phyloP scores from a whole-genome alignment of 2,888 invertebrate genomes.

The Lithophane leautieri region DNA sequence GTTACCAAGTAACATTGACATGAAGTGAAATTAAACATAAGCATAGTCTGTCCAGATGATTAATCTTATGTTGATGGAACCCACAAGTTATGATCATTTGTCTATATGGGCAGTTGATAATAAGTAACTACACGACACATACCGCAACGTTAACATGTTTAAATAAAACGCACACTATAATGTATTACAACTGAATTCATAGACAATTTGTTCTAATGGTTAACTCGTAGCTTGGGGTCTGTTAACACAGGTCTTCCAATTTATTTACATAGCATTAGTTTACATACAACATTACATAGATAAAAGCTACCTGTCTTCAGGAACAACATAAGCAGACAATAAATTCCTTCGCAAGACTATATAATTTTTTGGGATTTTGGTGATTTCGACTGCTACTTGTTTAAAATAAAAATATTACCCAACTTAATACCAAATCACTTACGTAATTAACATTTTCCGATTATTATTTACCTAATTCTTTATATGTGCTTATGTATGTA shows the following conservation, averaged over 20 bases:
- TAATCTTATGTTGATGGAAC: constrained; percentile 45
- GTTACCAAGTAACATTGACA: constrained; percentile 80
- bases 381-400: constrained; percentile 47
- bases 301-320: constrained; percentile 57
- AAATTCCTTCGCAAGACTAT: constrained; percentile 38
- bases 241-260: constrained; percentile 62
- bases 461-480: constrained; percentile 67
- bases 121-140: constrained; percentile 38
- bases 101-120: constrained; percentile 32
- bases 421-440: constrained; percentile 68
- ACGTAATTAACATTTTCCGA: constrained; percentile 65
- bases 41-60: constrained; percentile 51
- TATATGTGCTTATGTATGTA: constrained; percentile 77
- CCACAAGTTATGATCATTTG: constrained; percentile 39
- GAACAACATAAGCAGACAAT: constrained; percentile 53
- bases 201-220: constrained; percentile 69
- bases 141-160: constrained; percentile 38
- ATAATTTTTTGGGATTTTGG: constrained; percentile 25
- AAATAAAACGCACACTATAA: constrained; percentile 42
- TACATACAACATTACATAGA: constrained; percentile 66
- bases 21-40: constrained; percentile 73
- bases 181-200: constrained; percentile 52
- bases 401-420: constrained; percentile 55
- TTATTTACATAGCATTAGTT: constrained; percentile 73
- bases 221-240: constrained; percentile 63